Evolutionary conservation across 1,140 invertebrate species (phyloP), one percentile per base, ranked within the genome.

Genomic region (Pogonus chalceus): DNA sequence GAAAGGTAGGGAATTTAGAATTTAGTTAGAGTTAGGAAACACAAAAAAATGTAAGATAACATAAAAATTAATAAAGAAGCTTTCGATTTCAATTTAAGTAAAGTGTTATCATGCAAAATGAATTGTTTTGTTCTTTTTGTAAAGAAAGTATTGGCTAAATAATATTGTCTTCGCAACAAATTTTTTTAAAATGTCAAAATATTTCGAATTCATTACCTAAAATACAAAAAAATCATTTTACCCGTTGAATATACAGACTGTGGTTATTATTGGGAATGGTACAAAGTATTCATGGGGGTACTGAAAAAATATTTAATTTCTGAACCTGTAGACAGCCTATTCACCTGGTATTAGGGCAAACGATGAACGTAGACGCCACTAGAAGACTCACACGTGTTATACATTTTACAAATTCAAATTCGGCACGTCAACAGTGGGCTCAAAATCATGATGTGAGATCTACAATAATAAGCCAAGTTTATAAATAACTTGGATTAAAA

Each of bases 381-480:
- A 56, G 39, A 52, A 51, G 46, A 55, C 53, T 59, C 16, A 58
- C 60, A 31, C 60, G 59, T 35, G 51, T 62, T 2, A 47, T 54
- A 22, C 54, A 63, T 12, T 58, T 63, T 35, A 62, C 60, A 49
- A 58, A 64, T 51, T 63, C 60, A 12, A 57, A 61, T 51, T 61
- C 54, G 14, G 60, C 62, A 46, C 31, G 62, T 31, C 58, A 61
- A 49, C 52, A 56, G 52, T 65, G 62, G 62, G 35, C 61, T 51
- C 39, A 47, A 52, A 65, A 47, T 57, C 60, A 62, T 39, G 51
- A 52, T 31, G 53, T 63, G 35, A 58, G 59, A 57, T 56, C 57
- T 35, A 57, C 51, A 51, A 52, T 71, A 35, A 53, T 55, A 47
- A 52, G 43, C 35, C 60, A 65, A 21, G n/a, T n/a, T n/a, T n/a